Percentiles rank a stretch among this genome's conserved stretches.
These are phyloP conservation scores for Pimephales promelas DNA, from an alignment of 2,113 vertebrate species.

Conservation along the genomic window DNA sequence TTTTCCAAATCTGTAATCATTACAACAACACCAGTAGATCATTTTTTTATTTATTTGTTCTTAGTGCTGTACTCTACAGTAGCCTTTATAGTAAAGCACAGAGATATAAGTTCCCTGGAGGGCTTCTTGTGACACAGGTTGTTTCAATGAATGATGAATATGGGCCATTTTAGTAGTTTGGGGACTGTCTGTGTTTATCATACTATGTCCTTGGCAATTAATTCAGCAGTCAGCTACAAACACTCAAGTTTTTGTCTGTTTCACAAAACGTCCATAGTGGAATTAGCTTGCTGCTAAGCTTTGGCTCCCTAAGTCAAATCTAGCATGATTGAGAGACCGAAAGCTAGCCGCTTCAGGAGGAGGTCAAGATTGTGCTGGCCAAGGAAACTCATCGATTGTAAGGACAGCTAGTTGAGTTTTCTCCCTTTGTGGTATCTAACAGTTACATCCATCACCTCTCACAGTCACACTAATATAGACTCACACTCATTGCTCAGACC, in stretches of 20 bases:
- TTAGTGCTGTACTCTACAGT: conserved; percentile 30
- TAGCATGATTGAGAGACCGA: background rate
- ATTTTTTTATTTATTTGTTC: conserved; percentile 65
- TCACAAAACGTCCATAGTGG: background rate
- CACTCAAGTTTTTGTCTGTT: background rate
- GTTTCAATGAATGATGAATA: conserved; percentile 44
- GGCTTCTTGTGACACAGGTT: conserved; percentile 29
- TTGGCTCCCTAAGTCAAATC: background rate
- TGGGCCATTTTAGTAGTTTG: conserved; percentile 12
- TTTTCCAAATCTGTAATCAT: conserved; percentile 72
- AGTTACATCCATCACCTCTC: conserved; percentile 2
- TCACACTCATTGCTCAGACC: background rate
- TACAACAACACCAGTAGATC: conserved; percentile 64
- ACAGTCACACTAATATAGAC: background rate
- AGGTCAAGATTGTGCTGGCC: background rate
- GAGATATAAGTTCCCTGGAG: conserved; percentile 52
- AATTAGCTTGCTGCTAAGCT: background rate
- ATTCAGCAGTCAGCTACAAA: conserved; percentile 24
- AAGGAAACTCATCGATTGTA: background rate
- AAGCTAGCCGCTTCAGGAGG: background rate
- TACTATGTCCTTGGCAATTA: conserved; percentile 28
- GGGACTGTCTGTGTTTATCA: conserved; percentile 40
- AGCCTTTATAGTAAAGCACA: background rate
- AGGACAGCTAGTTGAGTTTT: background rate
- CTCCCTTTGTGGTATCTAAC: background rate